Base-by-base conservation (phyloP, 2,797 vertebrate genomes). In the Sebastes diploproa region DNA sequence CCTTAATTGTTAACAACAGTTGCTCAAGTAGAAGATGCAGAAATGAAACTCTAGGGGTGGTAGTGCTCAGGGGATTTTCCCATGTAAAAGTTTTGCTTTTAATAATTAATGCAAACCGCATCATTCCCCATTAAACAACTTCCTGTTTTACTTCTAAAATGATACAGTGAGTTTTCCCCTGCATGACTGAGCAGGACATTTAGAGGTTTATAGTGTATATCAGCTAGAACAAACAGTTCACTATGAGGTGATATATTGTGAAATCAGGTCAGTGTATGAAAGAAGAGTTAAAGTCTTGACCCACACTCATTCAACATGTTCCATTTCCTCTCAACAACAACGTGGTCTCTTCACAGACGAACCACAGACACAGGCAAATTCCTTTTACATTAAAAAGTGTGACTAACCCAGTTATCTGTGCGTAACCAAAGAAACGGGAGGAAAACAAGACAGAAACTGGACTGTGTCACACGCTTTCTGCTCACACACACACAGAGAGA, bases 371-470 rank as follows among this genome's bases (percentile, higher is more conserved):
- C 62, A 83, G 71, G 68, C 16, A 72, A 69, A 91, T 84, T 83
- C 52, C 55, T 80, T 67, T 79, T 59, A 67, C 76, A 81, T 60
- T 78, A 72, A 82, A 64, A 65, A 72, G 72, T 62, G 82, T 82
- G 87, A 85, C 80, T 89, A 85, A 93, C 82, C 82, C 69, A 85
- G 67, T 89, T 89, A 71, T 86, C 69, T 46, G 7, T 71, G 62
- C 6, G 67, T 88, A 86, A 75, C 81, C 82, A 88, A 72, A 85
- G 83, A 78, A 88, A 91, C 83, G 1, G 14, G 25, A 36, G 55
- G n/a, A 79, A 81, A 85, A 88, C 72, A 84, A 73, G 71, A 58
- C 56, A 58, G 65, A 64, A 74, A 66, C 29, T 70, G 79, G 76
- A 55, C 72, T 22, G 58, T 78, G 34, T 72, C 70, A 25, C 75